These are phyloP conservation scores for Stenchaetothrips biformis DNA, from an alignment of 2,888 invertebrate genomes.

Conservation along the genomic window DNA sequence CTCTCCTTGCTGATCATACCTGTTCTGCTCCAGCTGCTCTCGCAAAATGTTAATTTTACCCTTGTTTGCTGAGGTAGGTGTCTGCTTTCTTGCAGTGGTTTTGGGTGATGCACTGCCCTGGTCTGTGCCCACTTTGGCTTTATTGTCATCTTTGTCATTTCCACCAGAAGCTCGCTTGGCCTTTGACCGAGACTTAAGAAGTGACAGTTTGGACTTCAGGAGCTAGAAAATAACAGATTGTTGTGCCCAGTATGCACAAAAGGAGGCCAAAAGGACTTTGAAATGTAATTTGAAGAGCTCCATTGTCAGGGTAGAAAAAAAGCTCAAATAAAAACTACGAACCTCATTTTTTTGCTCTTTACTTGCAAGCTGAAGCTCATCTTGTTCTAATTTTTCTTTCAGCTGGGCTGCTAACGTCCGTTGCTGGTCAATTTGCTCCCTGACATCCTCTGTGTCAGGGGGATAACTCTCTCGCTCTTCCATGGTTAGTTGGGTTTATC, in stretches of 20 bases:
- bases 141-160: conserved; percentile 3
- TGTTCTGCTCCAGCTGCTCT: conserved; percentile 2
- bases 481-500: neutral
- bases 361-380: neutral
- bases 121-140: neutral
- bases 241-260: neutral
- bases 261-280: neutral
- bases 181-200: neutral
- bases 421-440: conserved; percentile 17
- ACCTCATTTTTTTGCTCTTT: conserved; percentile 17
- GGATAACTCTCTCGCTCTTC: neutral
- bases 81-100: neutral
- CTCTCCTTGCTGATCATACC: neutral
- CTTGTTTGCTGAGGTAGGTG: neutral
- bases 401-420: neutral
- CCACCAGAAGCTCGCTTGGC: neutral
- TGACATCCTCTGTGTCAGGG: neutral
- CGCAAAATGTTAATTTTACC: conserved; percentile 8
- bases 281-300: neutral
- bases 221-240: neutral
- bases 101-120: neutral
- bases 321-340: neutral
- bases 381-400: neutral
- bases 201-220: neutral
- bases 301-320: neutral